phyloP scores from a whole-genome alignment of 2,797 vertebrate genomes.

The Trichosurus vulpecula region DNA sequence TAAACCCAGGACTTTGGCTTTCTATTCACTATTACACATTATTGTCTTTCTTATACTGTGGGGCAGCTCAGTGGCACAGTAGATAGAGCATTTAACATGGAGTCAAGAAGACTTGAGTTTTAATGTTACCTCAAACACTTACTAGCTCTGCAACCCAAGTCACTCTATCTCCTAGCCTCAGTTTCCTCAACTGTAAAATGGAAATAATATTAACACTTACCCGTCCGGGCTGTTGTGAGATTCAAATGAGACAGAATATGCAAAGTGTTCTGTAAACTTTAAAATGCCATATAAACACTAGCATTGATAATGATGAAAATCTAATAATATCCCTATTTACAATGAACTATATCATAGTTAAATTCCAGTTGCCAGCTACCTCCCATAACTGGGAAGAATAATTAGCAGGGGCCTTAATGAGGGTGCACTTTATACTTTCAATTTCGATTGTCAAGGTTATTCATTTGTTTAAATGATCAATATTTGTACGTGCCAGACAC shows the following conservation, averaged over 20 bases:
- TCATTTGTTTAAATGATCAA: not conserved
- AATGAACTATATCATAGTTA: not conserved
- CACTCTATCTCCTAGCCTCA: not conserved
- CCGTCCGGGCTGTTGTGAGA: not conserved
- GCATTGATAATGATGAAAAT: not conserved
- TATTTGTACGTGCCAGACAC: not conserved
- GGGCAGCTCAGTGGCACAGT: not conserved
- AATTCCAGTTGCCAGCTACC: slow-evolving; percentile 23
- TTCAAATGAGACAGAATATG: not conserved
- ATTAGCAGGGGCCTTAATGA: slow-evolving; percentile 30
- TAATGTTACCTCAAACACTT: not conserved
- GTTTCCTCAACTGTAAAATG: not conserved
- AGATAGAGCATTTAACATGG: not conserved
- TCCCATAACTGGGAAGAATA: not conserved
- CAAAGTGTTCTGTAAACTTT: not conserved
- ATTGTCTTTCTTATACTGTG: not conserved
- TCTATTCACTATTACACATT: not conserved
- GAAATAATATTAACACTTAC: not conserved
- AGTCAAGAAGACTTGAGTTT: not conserved
- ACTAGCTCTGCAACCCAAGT: not conserved
- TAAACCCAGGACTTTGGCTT: not conserved
- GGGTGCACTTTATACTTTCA: slow-evolving; percentile 26
- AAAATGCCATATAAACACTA: not conserved
- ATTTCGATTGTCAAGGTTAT: slow-evolving; percentile 27
- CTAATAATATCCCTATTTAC: not conserved